Conservation (phyloP, 1,140 invertebrate genomes). For the Rhopalosiphum padi region DNA sequence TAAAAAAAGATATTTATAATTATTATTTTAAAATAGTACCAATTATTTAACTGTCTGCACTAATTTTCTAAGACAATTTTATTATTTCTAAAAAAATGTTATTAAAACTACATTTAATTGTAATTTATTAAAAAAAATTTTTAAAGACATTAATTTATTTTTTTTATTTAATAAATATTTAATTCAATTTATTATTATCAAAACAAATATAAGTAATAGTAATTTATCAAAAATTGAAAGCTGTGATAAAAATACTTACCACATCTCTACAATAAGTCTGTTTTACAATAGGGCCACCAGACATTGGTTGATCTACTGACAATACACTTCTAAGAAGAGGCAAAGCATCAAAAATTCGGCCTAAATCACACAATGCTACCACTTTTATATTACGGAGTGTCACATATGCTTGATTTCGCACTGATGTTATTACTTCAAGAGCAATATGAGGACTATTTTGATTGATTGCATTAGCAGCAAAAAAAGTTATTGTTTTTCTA, state of each 20-base stretch:
- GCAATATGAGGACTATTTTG: constrained; percentile 73
- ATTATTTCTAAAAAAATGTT: too few relatives aligned
- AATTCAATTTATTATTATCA: not conserved
- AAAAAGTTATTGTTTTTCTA: constrained; percentile 70
- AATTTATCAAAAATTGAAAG: not conserved
- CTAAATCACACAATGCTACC: constrained; percentile 68
- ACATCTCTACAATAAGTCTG: constrained; percentile 67
- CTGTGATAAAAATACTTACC: constrained; percentile 61
- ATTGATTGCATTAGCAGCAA: constrained; percentile 72
- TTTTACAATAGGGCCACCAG: constrained; percentile 61
- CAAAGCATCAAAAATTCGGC: constrained; percentile 72
- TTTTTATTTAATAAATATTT: too few relatives aligned
- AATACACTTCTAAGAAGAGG: constrained; percentile 69
- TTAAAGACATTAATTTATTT: too few relatives aligned
- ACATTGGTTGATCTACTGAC: constrained; percentile 67
- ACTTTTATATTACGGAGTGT: constrained; percentile 75
- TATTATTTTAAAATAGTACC: too few relatives aligned
- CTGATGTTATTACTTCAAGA: constrained; percentile 70
- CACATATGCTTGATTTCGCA: constrained; percentile 69
- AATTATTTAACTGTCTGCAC: too few relatives aligned
- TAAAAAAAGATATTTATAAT: too few relatives aligned
- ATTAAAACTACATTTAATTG: not conserved
- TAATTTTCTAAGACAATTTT: too few relatives aligned
- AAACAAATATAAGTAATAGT: not conserved
- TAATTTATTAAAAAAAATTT: not conserved